Percentiles rank a stretch among this genome's conserved stretches.
Conservation (phyloP, 2,888 invertebrate species). For the Endotricha flammealis region DNA sequence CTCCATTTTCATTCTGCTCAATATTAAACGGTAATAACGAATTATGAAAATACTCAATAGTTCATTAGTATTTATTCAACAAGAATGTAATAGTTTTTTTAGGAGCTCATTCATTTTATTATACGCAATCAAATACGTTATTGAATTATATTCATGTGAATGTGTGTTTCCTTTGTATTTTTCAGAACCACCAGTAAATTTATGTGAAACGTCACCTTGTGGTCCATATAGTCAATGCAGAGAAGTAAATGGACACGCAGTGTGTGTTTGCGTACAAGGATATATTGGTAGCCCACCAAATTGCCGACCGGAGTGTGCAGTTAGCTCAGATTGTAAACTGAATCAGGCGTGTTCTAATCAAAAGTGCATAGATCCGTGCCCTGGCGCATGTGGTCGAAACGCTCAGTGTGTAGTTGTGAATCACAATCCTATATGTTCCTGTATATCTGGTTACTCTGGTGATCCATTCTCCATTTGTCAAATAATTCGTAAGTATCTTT, state of each 20-base stretch:
- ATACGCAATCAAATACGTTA: too few relatives aligned
- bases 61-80: constrained; percentile 6
- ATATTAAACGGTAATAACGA: constrained; percentile 45
- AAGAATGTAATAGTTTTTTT: too few relatives aligned
- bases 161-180: too few relatives aligned
- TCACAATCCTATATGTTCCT: constrained; percentile 83
- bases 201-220: constrained; percentile 75
- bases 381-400: constrained; percentile 83
- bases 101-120: too few relatives aligned
- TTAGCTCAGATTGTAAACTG: constrained; percentile 84
- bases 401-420: constrained; percentile 80
- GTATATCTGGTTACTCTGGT: constrained; percentile 80
- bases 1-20: constrained; percentile 80
- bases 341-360: constrained; percentile 85
- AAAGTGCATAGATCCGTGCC: constrained; percentile 87
- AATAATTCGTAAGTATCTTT: constrained; percentile 56
- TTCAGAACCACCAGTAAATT: constrained; percentile 46
- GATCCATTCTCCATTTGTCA: constrained; percentile 85
- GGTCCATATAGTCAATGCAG: constrained; percentile 86
- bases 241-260: constrained; percentile 82
- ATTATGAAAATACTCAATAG: background rate
- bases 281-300: constrained; percentile 84
- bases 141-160: too few relatives aligned
- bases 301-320: constrained; percentile 87
- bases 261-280: constrained; percentile 84